A percentile compares a stretch with the other conserved stretches of the same genome.
These are phyloP conservation scores for Pocillopora meandrina DNA, from an alignment of 92 coral and sea anemone species.

Conservation along the genomic window DNA sequence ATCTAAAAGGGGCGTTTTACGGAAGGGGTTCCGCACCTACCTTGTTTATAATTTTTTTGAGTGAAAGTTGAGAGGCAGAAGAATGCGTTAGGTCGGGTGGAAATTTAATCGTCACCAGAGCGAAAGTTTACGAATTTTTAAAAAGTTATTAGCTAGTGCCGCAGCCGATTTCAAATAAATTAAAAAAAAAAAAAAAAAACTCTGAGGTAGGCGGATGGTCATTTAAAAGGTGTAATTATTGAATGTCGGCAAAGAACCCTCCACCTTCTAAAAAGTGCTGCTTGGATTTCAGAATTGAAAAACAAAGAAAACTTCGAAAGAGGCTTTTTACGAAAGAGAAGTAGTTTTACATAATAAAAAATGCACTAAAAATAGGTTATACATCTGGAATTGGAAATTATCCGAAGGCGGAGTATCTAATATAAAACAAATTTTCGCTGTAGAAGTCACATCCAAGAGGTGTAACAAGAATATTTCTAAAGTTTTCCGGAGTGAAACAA, in stretches of 20 bases:
- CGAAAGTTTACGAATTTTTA: too few species aligned
- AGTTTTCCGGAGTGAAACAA: slow-evolving; percentile 34
- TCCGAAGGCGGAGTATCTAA: not conserved
- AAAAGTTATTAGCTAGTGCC: not conserved
- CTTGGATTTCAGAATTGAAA: not conserved
- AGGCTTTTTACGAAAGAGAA: not conserved
- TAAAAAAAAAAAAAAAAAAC: not conserved
- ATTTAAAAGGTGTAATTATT: not conserved
- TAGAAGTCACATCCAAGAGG: not conserved
- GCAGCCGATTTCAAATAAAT: not conserved
- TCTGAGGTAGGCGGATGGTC: not conserved
- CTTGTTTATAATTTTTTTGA: too few species aligned
- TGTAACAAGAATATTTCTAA: not conserved
- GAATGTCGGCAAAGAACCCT: not conserved
- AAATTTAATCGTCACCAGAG: too few species aligned
- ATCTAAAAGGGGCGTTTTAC: too few species aligned
- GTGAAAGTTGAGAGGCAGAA: too few species aligned
- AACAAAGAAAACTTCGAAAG: not conserved
- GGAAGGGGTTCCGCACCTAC: too few species aligned
- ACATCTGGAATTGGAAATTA: not conserved
- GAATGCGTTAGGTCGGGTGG: too few species aligned
- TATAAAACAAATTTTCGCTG: not conserved
- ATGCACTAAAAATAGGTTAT: not conserved
- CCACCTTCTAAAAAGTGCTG: not conserved
- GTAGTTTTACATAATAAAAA: not conserved